These are phyloP conservation scores for Dipodomys ordii DNA, from an alignment of 2,113 vertebrate species.

Conservation along the genomic window DNA sequence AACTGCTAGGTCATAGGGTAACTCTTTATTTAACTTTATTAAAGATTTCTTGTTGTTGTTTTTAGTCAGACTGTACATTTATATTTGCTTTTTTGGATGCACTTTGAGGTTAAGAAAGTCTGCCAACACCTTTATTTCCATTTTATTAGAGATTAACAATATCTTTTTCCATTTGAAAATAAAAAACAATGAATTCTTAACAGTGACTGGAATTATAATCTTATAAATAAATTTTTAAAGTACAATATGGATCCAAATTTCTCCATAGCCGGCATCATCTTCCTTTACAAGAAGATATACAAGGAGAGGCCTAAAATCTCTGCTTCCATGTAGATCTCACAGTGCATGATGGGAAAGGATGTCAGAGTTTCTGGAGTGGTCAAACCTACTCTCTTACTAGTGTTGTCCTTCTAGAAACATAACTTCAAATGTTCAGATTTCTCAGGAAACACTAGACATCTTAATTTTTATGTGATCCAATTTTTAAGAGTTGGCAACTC, in stretches of 20 bases:
- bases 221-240: background rate
- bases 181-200: background rate
- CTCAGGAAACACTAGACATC: background rate
- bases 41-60: background rate
- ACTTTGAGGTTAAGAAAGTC: background rate
- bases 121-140: background rate
- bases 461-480: slow-evolving; percentile 5
- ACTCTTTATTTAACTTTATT: background rate
- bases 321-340: background rate
- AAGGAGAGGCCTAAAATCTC: too few species aligned
- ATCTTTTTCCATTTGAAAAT: background rate
- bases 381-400: background rate
- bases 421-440: background rate
- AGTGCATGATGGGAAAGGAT: too few species aligned
- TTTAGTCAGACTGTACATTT: too few species aligned
- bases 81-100: background rate
- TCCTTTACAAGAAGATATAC: background rate
- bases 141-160: slow-evolving; percentile 21
- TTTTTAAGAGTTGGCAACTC: slow-evolving; percentile 35
- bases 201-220: background rate
- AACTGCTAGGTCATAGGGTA: background rate
- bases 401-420: background rate
- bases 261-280: background rate
- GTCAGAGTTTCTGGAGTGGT: background rate
- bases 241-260: background rate